phyloP scores from a whole-genome alignment of 2,797 vertebrate species.

The Coranthus polyacanthus region DNA sequence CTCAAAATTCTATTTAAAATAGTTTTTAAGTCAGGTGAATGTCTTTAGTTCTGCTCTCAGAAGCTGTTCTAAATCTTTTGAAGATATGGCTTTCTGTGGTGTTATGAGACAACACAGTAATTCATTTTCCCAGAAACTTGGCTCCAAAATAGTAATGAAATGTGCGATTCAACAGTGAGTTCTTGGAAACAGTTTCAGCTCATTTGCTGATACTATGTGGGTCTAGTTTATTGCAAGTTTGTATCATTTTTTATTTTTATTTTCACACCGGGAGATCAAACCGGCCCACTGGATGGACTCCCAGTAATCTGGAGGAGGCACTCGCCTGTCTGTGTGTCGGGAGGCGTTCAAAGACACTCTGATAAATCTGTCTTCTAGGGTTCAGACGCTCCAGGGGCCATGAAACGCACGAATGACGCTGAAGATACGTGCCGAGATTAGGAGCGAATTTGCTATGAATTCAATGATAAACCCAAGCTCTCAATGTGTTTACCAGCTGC shows the following conservation, averaged over 20 bases:
- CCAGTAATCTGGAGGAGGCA: conserved; percentile 31
- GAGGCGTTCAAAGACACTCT: conserved; percentile 19
- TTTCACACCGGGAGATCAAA: conserved; percentile 16
- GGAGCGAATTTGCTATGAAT: conserved; percentile 63
- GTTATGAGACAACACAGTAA: background rate
- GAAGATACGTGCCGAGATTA: conserved; percentile 59
- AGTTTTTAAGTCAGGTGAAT: background rate
- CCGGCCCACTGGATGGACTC: conserved; percentile 20
- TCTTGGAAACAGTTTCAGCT: background rate
- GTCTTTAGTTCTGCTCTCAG: background rate
- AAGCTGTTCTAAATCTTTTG: background rate
- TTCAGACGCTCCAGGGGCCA: conserved; percentile 11
- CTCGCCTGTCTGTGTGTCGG: background rate
- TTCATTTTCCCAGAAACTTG: background rate
- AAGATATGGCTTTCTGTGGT: background rate
- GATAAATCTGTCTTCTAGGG: background rate
- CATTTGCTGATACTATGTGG: background rate
- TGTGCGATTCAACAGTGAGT: background rate
- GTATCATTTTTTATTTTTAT: conserved; percentile 7
- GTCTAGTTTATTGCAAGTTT: background rate
- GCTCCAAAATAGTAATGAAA: background rate
- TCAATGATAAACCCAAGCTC: conserved; percentile 67
- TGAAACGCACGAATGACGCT: conserved; percentile 36
- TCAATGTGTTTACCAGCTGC: conserved; percentile 44
- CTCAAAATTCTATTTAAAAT: too few species aligned